phyloP scores from a whole-genome alignment of 2,113 vertebrate genomes.

The Crocuta crocuta region DNA sequence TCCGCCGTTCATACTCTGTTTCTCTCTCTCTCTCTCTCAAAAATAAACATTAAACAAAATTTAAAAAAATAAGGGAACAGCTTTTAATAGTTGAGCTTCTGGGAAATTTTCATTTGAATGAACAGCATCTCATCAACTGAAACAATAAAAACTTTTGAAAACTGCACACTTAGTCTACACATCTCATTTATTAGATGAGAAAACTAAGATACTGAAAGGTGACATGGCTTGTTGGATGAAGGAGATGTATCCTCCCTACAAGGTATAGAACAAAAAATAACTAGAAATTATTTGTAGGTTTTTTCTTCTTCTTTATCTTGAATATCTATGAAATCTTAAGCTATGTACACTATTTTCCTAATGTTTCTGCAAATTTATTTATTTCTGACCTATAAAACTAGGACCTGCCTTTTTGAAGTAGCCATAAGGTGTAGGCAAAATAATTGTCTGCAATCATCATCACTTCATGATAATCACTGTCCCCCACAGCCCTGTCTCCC shows the following conservation, averaged over 20 bases:
- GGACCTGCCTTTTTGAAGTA: not conserved
- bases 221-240: not conserved
- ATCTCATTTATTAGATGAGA: not conserved
- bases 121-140: not conserved
- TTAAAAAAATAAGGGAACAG: not conserved
- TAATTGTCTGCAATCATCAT: not conserved
- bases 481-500: not conserved
- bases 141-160: not conserved
- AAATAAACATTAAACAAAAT: too few species aligned
- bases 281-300: not conserved
- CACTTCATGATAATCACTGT: not conserved
- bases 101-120: conserved; percentile 18
- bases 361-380: not conserved
- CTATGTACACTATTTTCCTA: not conserved
- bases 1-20: too few species aligned
- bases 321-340: not conserved
- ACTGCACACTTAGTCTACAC: not conserved
- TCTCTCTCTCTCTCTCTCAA: too few species aligned
- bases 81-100: not conserved
- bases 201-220: not conserved
- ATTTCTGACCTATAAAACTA: not conserved
- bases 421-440: not conserved
- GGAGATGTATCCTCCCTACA: not conserved
- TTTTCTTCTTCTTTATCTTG: not conserved
- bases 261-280: not conserved